A percentile compares a stretch with the other conserved stretches of the same genome.
Conservation (phyloP, 2,113 vertebrate species). For the Phrynosoma platyrhinos region DNA sequence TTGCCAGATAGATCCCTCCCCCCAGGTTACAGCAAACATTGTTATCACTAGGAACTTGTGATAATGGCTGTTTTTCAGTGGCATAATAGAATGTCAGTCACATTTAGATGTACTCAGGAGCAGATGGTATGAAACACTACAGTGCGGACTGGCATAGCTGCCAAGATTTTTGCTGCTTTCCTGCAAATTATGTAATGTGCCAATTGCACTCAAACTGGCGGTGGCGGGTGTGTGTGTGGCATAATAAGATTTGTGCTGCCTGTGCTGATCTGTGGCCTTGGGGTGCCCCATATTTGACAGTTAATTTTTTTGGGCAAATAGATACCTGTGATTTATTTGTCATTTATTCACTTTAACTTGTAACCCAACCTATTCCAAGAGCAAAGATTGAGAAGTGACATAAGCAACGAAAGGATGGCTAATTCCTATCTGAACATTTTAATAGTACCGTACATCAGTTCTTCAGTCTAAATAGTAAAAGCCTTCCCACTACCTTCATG, state of each 20-base stretch:
- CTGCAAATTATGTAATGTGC: conserved; percentile 17
- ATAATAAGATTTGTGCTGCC: not conserved
- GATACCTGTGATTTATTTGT: not conserved
- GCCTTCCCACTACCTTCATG: not conserved
- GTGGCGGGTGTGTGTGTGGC: no score
- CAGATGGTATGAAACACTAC: conserved; percentile 14
- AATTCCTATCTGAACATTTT: not conserved
- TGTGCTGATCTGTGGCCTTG: not conserved
- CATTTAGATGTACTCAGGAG: conserved; percentile 5
- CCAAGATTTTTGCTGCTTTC: conserved; percentile 7
- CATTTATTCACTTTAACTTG: not conserved
- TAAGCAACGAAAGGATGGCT: not conserved
- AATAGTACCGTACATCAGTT: not conserved
- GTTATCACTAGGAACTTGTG: not conserved
- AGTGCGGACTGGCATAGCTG: not conserved
- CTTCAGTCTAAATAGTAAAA: not conserved
- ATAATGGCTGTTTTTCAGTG: not conserved
- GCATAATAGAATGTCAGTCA: not conserved
- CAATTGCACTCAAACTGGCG: not conserved
- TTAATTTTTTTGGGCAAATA: not conserved
- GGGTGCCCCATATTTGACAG: not conserved
- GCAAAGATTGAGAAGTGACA: not conserved
- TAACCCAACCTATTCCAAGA: not conserved
- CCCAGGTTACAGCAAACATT: not conserved
- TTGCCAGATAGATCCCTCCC: not conserved